Base-by-base conservation (phyloP, 2,888 invertebrate species). In the Magallana nippona region DNA sequence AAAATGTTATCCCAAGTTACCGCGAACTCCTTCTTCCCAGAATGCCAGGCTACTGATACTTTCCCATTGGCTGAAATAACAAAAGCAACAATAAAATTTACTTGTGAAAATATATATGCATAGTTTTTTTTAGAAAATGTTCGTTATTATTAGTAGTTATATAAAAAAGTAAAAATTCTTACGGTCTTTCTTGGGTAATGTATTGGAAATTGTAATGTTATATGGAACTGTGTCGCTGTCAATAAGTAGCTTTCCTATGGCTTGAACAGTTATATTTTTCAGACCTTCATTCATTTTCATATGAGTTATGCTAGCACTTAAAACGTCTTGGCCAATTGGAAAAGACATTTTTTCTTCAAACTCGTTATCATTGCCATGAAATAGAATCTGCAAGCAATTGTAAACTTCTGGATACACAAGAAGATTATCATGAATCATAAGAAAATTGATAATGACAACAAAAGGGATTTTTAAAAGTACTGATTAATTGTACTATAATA, bases 191-290 rank as follows among this genome's bases (percentile, higher is more conserved):
- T 60, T n/a, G 10, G 83, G 83, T 22, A 57, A 56, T 5, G 57
- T 44, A 19, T 56, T 32, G n/a, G 71, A 83, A 11, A 83, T 62
- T n/a, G 83, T 81, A 0, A 83, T 10, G 44, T 83, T 83, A 13
- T 57, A 22, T 1, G 63, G 56, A n/a, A 83, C 77, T 15, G 32
- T 56, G 19, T 80, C 71, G 57, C 83, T 83, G 10, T 27, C 19
- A 56, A 71, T 56, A 15, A 63, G 71, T 17, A 80, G 80, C 10
- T 56, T 57, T 19, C 80, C 80, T 10, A 77, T 71, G 32, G 83
- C 83, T n/a, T 56, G 60, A 15, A 80, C 27, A 19, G 80, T 62
- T 13, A 80, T 56, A 57, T 56, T 63, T 15, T 83, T 80, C 80
- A 27, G n/a, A 0, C 80, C 83, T 32, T 79, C 57, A 10, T 13